These are phyloP conservation scores for Orchesella flavescens DNA, from an alignment of 2,888 invertebrate genomes.

Conservation along the genomic window DNA sequence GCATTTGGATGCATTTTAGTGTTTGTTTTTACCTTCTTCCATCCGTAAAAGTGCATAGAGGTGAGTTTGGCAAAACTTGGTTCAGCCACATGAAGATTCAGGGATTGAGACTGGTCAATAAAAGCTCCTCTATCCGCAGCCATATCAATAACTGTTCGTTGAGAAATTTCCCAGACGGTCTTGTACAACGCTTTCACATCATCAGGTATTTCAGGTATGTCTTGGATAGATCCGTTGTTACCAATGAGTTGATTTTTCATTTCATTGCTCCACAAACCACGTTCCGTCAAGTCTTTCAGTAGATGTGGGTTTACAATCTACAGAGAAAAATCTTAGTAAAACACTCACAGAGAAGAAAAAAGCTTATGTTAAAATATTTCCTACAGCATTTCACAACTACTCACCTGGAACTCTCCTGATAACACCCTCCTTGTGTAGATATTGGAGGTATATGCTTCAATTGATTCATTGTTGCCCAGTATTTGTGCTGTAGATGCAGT, in stretches of 20 bases:
- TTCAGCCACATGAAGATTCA: constrained; percentile 97
- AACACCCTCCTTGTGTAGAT: constrained; percentile 94
- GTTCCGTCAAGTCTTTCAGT: constrained; percentile 91
- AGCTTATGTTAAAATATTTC: too few relatives aligned
- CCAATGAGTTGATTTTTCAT: constrained; percentile 96
- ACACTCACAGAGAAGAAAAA: neutral
- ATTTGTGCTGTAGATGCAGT: constrained; percentile 99
- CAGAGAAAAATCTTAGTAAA: constrained; percentile 20
- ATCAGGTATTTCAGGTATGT: constrained; percentile 87
- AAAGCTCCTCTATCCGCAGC: constrained; percentile 98
- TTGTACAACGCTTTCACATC: constrained; percentile 91
- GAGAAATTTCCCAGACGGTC: constrained; percentile 98
- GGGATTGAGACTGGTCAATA: constrained; percentile 98
- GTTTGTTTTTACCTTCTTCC: constrained; percentile 82
- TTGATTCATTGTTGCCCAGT: constrained; percentile 97
- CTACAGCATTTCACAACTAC: neutral
- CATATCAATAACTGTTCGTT: constrained; percentile 94
- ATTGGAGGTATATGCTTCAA: constrained; percentile 98
- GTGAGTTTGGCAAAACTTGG: constrained; percentile 94
- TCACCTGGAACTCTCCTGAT: constrained; percentile 89
- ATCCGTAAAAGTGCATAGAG: constrained; percentile 98
- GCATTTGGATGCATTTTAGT: too few relatives aligned
- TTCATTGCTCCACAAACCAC: constrained; percentile 92
- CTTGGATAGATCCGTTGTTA: constrained; percentile 93
- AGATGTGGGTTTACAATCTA: constrained; percentile 97